Base-by-base conservation (phyloP, 2,797 vertebrate genomes). In the Melanotaenia parkinsoni region DNA sequence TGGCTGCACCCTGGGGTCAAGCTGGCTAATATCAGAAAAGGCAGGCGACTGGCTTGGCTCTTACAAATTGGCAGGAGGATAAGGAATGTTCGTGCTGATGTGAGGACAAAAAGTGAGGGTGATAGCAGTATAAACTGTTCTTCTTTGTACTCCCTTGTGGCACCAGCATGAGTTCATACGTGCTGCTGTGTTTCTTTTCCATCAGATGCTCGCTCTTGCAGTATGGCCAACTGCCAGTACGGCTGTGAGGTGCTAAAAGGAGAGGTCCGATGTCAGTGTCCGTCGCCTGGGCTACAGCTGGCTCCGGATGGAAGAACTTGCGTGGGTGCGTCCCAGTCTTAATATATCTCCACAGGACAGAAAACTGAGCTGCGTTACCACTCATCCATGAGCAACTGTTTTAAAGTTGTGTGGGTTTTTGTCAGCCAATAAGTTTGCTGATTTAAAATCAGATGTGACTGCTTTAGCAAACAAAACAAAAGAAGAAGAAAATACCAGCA, bases 221-320 rank as follows among this genome's bases (percentile, higher is more conserved):
- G 95, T 8, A 96, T 98, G 97, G 97, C 98, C 40, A 98, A 99
- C 92, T 99, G 98, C 81, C 98, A 99, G 90, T 99, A 99, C 5
- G 98, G 97, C 86, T 99, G 98, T 47, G 97, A 99, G 12, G 92
- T 98, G 5, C 88, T 96, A 86, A 99, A 99, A 89, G 98, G 98
- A 62, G 96, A 98, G 58, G 93, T 98, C 11, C 96, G 93, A 60
- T 99, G 98, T 88, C 97, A 96, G 79, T 99, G 98, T 81, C 98
- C 98, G 1, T 97, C 98, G 1, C 96, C 97, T 0, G 98, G 98
- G 22, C 93, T 99, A 56, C 97, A 97, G 91, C 95, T 99, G 35
- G 97, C 96, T 69, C 92, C 96, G 0, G 98, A 99, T 58, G 94
- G 96, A 81, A 95, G 97, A 91, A 99, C 97, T 74, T 99, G 98